Evolutionary conservation across 2,888 invertebrate species (phyloP), one percentile per base, ranked within the genome.

Genomic region (Coecobrya sp.): DNA sequence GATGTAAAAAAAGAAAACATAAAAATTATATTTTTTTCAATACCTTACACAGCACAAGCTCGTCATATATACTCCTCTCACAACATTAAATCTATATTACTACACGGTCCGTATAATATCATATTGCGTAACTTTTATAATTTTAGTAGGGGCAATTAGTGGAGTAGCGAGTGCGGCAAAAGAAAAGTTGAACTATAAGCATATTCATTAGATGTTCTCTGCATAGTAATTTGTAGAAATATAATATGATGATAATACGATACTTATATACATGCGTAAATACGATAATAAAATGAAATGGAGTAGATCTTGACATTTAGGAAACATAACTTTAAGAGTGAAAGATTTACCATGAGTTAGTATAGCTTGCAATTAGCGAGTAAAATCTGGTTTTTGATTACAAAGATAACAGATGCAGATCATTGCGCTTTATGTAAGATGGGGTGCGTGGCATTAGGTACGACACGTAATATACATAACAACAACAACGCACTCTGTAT

Each of bases 311-410:
- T 90, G 90, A 90, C 90, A 86, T 85, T 90, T 86, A 85, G 90
- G 90, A 90, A 90, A 86, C 90, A 90, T 90, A 90, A 90, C 49
- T 79, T 86, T 55, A 81, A 68, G 22, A 86, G 55, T 13, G 42
- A 19, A 45, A 16, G 16, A 76, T 55, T 84, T 59, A 86, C 76
- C 22, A 87, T 79, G 62, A 65, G 91, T 81, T 81, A 59, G 86
- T 59, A 68, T 91, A 91, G 86, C 91, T 91, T 91, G 91, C 86
- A 91, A 91, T 91, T 91, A 91, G 91, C 81, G 91, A 86, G 91
- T 86, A 85, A 91, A 86, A 86, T 70, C 55, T 55, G 81, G 65
- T 79, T 86, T 85, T 86, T 91, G 91, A 91, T 91, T 91, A 86
- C 86, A 55, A 49, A 76, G 89, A 86, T 85, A 86, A 86, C 68